Evolutionary conservation across 1,140 invertebrate species (phyloP), one percentile per base, ranked within the genome.

Genomic region (Laupala kohalensis): DNA sequence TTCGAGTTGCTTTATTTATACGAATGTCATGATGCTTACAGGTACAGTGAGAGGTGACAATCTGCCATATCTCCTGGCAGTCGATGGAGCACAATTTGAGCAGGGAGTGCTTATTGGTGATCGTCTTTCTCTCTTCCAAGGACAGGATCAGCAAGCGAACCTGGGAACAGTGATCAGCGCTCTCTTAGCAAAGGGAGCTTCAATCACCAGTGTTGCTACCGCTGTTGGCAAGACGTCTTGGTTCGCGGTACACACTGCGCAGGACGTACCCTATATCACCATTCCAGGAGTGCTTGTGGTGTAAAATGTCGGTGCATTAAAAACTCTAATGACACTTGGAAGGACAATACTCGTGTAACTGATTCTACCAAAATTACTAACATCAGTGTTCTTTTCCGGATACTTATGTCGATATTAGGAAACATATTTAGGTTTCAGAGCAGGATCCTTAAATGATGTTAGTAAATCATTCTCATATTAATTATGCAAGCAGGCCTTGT

Each of bases 81-180:
- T 84, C 27, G 78, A 84, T 72, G 78, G 81, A 15, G 76, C 80
- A n/a, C 62, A 0, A 25, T 77, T 62, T 79, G 79, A 66, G 29
- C 75, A 25, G 76, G 81, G 79, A 27, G 76, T 84, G 27, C 65
- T 75, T 9, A 62, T 84, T 24, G 53, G 25, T 5, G 64, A 15
- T 24, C 30, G 30, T 25, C 28, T 70, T 13, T 63, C 64, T 13
- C 64, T 73, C 5, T 72, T 72, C 71, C 67, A 64, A 25, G 65
- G 65, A 23, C 28, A 67, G 37, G 25, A 67, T 12, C 6, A 25
- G 12, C 27, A 29, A 25, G 26, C 28, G 24, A 65, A 67, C 28
- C 23, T 72, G 24, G 27, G 63, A 4, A 27, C 71, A 19, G 65
- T 72, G 15, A 24, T 72, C 30, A 68, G 63, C 12, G 24, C 23